Conservation (phyloP, 64 coral and sea anemone species). For the Platygyra sinensis region DNA sequence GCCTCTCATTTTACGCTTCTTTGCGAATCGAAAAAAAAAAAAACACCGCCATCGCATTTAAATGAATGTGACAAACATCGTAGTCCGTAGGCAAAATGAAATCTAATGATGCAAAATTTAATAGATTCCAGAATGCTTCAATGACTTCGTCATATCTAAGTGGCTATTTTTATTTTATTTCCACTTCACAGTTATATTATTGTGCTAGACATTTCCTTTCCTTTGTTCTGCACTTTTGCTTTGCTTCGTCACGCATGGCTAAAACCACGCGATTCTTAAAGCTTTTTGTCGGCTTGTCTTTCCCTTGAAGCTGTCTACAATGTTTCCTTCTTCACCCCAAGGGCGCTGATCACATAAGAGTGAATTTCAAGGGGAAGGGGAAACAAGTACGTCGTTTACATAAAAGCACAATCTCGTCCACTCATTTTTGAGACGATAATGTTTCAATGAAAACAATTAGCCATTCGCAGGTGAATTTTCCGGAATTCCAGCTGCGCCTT, state of each 20-base stretch:
- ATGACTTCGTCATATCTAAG: background rate
- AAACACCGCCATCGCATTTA: background rate
- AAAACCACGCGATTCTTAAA: conserved; percentile 22
- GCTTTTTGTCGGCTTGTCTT: background rate
- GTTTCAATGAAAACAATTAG: conserved; percentile 5
- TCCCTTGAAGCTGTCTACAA: background rate
- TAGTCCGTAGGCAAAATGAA: background rate
- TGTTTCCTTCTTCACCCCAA: background rate
- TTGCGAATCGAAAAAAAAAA: background rate
- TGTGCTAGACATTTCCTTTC: conserved; percentile 9
- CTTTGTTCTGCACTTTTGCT: background rate
- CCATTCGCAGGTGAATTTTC: conserved; percentile 6
- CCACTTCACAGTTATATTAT: background rate
- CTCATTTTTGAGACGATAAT: conserved; percentile 16
- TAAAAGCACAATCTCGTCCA: conserved; percentile 7
- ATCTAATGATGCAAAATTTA: conserved; percentile 24
- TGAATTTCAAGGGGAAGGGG: background rate
- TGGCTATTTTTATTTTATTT: background rate
- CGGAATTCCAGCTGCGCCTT: conserved; percentile 1
- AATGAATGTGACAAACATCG: background rate
- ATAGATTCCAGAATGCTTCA: background rate
- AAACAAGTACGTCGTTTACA: background rate
- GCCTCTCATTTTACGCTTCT: conserved; percentile 1
- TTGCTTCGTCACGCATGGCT: conserved; percentile 35
- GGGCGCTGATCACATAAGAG: background rate